Evolutionary conservation across 2,113 vertebrate genomes (phyloP).

Genomic region (Grallaria varia): DNA sequence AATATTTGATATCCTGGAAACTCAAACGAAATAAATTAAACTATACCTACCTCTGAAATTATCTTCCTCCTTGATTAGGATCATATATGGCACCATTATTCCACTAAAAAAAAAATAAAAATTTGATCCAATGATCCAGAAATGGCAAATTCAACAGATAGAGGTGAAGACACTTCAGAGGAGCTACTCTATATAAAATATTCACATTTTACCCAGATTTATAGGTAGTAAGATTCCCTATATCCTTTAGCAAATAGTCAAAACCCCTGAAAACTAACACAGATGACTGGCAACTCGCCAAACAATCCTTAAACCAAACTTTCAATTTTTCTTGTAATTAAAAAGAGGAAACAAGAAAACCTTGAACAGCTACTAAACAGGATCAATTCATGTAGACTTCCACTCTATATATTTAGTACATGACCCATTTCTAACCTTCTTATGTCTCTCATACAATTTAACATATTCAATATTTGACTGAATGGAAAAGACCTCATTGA

Average conservation of each 20-base stretch:
- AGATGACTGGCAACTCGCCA: background rate
- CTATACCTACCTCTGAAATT: background rate
- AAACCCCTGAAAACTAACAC: background rate
- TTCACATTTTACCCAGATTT: background rate
- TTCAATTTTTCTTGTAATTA: background rate
- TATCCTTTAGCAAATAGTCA: background rate
- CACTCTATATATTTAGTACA: rapidly evolving
- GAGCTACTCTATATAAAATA: rapidly evolving
- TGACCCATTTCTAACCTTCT: background rate
- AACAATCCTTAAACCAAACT: background rate
- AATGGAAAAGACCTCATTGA: background rate
- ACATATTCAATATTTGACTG: background rate
- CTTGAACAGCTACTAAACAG: background rate
- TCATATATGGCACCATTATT: background rate
- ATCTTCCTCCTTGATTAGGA: background rate
- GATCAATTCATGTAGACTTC: background rate
- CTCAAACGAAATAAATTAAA: background rate
- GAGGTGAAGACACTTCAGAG: background rate
- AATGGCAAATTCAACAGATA: background rate
- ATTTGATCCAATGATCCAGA: background rate
- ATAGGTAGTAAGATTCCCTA: background rate
- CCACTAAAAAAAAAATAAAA: background rate
- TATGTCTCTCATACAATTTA: background rate
- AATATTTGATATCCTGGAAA: background rate
- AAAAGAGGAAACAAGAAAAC: background rate